Conservation (phyloP, 2,797 vertebrate genomes). For the Lacerta viridis region DNA sequence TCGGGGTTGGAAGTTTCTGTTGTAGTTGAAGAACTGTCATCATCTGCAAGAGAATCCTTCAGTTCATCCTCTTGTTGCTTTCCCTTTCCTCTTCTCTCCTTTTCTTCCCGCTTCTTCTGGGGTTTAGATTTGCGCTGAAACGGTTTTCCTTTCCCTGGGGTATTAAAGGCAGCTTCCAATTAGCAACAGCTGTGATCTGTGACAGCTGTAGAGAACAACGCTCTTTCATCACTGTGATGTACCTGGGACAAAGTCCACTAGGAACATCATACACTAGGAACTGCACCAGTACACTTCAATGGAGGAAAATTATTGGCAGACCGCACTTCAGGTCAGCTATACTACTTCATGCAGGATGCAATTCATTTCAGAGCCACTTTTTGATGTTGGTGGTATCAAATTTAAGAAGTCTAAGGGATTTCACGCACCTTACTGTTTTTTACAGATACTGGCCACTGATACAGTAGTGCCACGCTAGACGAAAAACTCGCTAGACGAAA, state of each 20-base stretch:
- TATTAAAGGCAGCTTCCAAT: conserved; percentile 49
- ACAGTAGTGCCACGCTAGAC: too few species aligned
- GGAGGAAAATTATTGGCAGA: not conserved
- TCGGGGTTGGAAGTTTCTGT: conserved; percentile 99
- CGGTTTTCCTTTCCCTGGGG: conserved; percentile 88
- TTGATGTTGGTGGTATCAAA: not conserved
- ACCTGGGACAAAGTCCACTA: not conserved
- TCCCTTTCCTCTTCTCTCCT: conserved; percentile 88
- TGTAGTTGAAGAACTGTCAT: conserved; percentile 98
- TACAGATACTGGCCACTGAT: fast-evolving
- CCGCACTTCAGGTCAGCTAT: not conserved
- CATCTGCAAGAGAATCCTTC: conserved; percentile 92
- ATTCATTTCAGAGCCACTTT: not conserved
- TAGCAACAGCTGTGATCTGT: conserved; percentile 41
- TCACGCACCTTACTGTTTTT: fast-evolving
- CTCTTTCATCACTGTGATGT: not conserved
- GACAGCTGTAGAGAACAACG: not conserved
- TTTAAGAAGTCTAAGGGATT: not conserved
- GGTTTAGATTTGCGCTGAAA: conserved; percentile 90
- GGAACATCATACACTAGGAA: not conserved
- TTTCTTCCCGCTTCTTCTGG: conserved; percentile 92
- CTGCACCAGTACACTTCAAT: not conserved
- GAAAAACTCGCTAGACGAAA: too few species aligned
- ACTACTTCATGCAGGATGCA: not conserved
- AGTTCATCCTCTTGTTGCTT: conserved; percentile 91